Conservation (phyloP, 1,140 invertebrate genomes). For the Panagrolaimus sp. region DNA sequence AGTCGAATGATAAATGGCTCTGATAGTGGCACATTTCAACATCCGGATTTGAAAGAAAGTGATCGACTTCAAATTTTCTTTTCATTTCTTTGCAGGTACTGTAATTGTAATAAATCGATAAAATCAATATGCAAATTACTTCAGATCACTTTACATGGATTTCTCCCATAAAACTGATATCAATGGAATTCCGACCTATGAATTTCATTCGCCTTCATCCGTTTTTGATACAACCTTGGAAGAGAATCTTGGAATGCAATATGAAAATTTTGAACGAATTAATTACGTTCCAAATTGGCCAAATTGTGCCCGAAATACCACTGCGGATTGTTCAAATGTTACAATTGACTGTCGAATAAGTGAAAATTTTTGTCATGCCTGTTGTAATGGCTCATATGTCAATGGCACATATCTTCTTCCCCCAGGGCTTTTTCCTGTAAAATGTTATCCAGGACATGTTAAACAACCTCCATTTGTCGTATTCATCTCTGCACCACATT, state of each 20-base stretch:
- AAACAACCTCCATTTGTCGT: conserved; percentile 3
- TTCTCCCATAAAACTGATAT: conserved; percentile 26
- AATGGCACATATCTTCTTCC: conserved; percentile 44
- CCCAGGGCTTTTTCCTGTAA: conserved; percentile 43
- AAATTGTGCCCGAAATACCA: conserved; percentile 26
- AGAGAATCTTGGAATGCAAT: conserved; percentile 46
- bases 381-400: conserved; percentile 30
- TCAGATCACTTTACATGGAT: conserved; percentile 34
- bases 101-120: neutral
- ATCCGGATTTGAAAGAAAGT: neutral
- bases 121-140: conserved; percentile 7
- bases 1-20: conserved; percentile 24
- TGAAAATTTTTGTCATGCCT: conserved; percentile 38
- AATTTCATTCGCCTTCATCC: conserved; percentile 24
- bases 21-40: neutral
- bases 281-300: conserved; percentile 50
- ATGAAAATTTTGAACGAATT: conserved; percentile 35
- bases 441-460: conserved; percentile 33
- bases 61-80: neutral
- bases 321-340: conserved; percentile 18
- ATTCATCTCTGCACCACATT: conserved; percentile 21
- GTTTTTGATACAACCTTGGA: conserved; percentile 41
- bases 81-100: neutral
- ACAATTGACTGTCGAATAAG: conserved; percentile 22
- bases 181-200: conserved; percentile 32